Base-by-base conservation (phyloP, 2,113 vertebrate species). In the Phycodurus eques region DNA sequence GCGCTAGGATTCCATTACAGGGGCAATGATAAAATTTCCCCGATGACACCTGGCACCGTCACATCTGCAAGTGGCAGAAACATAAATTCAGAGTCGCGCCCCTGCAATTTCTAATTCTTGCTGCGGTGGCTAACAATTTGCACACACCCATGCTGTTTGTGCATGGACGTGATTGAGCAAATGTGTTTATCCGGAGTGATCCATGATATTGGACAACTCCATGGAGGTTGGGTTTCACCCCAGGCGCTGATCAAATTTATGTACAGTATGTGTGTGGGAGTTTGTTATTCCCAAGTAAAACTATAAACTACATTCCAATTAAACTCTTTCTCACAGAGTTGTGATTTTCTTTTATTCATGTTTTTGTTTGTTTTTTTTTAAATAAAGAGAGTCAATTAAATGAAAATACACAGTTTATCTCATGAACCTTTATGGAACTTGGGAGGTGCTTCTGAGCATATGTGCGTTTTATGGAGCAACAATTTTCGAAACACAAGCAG, bases 1-100 rank as follows among this genome's bases (percentile, higher is more conserved):
- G 11, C 67, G 61, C 61, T 77, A 59, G 66, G 70, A 87, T 91
- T 91, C 89, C 86, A 92, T 92, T 92, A 92, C 75, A 75, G 71
- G 64, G 67, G 74, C 76, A 77, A 84, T 83, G 86, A 91, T 92
- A 91, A 83, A 78, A 91, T 82, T 87, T 88, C 79, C 44, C 75
- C 80, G 77, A 71, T 89, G 87, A 89, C 83, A 88, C 79, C 79
- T 76, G 7, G 75, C 74, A 85, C 85, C 82, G 84, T 81, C 53
- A 39, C 76, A 83, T 91, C 79, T 81, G 80, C 69, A 77, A 83
- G 74, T 78, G 76, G 84, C 87, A 80, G 77, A 90, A 83, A 81
- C 85, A 80, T 90, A 86, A 85, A 87, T 90, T 89, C 79, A 76
- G 78, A 80, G 76, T 70, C 71, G 75, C 53, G 57, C 31, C 66